phyloP scores from a whole-genome alignment of 2,113 vertebrate genomes.

The Xiphorhynchus elegans region DNA sequence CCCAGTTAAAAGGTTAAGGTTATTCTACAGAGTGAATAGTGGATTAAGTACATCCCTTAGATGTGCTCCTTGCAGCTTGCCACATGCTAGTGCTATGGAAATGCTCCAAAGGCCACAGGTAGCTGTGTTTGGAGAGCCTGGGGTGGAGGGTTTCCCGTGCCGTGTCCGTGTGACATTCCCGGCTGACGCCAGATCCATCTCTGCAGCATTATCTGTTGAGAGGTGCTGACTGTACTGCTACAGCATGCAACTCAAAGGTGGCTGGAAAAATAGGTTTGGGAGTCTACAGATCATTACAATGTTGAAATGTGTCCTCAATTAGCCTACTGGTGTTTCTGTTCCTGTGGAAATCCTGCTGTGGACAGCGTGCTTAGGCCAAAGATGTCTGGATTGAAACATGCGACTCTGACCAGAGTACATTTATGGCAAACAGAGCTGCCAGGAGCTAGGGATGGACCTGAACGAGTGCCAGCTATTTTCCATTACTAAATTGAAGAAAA shows the following conservation, averaged over 20 bases:
- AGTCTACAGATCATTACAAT: constrained; percentile 85
- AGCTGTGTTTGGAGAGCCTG: background rate
- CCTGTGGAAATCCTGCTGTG: constrained; percentile 48
- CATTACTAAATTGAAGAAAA: constrained; percentile 27
- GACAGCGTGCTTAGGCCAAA: constrained; percentile 62
- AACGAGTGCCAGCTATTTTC: constrained; percentile 21
- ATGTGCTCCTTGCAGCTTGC: background rate
- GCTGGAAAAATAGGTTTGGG: constrained; percentile 77
- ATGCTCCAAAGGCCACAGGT: background rate
- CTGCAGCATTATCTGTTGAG: constrained; percentile 98
- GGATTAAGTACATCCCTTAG: background rate
- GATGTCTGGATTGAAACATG: constrained; percentile 45
- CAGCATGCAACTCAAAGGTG: constrained; percentile 83
- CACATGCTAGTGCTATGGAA: background rate
- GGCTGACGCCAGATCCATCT: constrained; percentile 75
- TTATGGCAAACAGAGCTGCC: constrained; percentile 30
- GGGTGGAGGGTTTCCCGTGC: constrained; percentile 10
- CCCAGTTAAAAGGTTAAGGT: background rate
- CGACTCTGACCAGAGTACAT: constrained; percentile 45
- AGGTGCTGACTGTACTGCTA: constrained; percentile 87
- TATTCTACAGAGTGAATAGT: background rate
- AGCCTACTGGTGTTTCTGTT: constrained; percentile 14
- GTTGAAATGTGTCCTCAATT: constrained; percentile 61
- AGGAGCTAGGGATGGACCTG: constrained; percentile 3
- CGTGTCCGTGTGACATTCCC: background rate